These are phyloP conservation scores for Itoplectis maculator DNA, from an alignment of 2,888 invertebrate species.

Conservation along the genomic window DNA sequence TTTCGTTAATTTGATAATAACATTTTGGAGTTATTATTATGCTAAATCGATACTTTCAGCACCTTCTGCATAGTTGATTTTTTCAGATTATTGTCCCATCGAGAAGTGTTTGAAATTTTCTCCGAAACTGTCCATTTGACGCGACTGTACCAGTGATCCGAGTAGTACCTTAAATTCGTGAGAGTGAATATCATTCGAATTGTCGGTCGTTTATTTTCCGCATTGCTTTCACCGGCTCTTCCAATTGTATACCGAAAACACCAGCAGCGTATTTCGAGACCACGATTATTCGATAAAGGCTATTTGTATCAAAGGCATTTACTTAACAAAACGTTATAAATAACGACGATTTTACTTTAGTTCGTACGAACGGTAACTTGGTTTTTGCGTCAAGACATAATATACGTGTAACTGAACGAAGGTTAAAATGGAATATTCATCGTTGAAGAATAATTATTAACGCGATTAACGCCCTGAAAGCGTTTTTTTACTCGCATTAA, in stretches of 20 bases:
- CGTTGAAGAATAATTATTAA: slow-evolving; percentile 11
- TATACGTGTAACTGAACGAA: slow-evolving; percentile 33
- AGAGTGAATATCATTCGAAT: slow-evolving; percentile 1
- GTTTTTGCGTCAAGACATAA: slow-evolving; percentile 39
- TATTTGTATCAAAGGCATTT: slow-evolving; percentile 46
- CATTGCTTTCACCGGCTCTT: slow-evolving; percentile 6
- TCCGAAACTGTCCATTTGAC: no score
- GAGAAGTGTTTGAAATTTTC: no score
- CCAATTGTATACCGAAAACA: slow-evolving; percentile 10
- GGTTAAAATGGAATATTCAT: slow-evolving; percentile 10
- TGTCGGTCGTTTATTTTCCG: not conserved
- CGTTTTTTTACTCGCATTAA: no score
- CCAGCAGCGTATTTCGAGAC: slow-evolving; percentile 25
- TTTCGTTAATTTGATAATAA: no score
- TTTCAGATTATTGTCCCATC: no score
- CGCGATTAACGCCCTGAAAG: no score
- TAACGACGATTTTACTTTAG: slow-evolving; percentile 36
- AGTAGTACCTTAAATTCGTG: no score
- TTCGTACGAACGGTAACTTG: slow-evolving; percentile 60
- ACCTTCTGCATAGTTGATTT: no score
- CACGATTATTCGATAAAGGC: slow-evolving; percentile 32
- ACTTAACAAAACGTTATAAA: slow-evolving; percentile 33
- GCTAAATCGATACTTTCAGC: no score
- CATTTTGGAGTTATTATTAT: no score
- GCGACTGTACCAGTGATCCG: no score